These are phyloP conservation scores for Ovis aries DNA, from an alignment of 2,113 vertebrate species.

Conservation along the genomic window DNA sequence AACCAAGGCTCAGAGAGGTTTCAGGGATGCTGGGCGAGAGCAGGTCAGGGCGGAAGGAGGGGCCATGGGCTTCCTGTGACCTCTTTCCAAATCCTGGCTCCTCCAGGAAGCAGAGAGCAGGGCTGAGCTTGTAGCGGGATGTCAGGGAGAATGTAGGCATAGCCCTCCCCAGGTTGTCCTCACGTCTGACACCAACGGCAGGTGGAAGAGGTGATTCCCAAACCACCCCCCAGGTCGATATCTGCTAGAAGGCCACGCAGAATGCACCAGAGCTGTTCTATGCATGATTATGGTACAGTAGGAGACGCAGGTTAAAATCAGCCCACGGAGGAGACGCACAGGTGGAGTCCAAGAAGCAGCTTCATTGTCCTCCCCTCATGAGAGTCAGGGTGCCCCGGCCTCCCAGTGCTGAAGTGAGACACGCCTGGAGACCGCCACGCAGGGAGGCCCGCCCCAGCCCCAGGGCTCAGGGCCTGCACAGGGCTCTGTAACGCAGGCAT, in stretches of 20 bases:
- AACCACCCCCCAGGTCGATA: neutral
- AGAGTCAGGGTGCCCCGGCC: accelerated
- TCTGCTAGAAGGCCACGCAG: neutral
- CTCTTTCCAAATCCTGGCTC: accelerated
- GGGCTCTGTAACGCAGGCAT: accelerated
- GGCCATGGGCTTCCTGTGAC: accelerated
- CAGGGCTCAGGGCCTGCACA: neutral
- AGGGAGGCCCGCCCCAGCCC: neutral
- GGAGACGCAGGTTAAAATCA: neutral
- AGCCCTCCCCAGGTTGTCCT: neutral
- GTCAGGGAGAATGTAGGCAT: too few relatives aligned
- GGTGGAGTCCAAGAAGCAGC: neutral
- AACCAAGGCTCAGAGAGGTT: neutral
- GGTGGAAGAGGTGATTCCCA: neutral
- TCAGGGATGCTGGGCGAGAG: accelerated
- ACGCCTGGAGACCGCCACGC: accelerated
- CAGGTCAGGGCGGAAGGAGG: neutral
- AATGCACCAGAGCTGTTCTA: accelerated
- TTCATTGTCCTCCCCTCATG: accelerated
- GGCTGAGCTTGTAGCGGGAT: neutral
- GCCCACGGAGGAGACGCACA: neutral
- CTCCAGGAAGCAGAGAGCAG: neutral
- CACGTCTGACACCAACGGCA: neutral
- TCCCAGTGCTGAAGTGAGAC: accelerated
- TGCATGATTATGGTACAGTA: accelerated